phyloP scores from a whole-genome alignment of 2,113 vertebrate genomes.

The Callocephalon fimbriatum region DNA sequence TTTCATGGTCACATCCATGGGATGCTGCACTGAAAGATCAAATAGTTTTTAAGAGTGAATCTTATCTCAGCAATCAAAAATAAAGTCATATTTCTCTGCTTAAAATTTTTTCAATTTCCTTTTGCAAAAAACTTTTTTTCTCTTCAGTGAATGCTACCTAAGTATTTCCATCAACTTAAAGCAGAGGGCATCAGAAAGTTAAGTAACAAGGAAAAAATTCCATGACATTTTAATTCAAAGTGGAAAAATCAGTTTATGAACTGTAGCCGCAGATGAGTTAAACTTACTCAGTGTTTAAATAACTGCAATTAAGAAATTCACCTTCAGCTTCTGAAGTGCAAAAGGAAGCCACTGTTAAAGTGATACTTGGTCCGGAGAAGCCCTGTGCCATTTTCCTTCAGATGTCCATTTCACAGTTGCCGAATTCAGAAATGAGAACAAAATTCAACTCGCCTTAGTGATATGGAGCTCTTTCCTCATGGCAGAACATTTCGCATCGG shows the following conservation, averaged over 20 bases:
- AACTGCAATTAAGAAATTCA: background rate
- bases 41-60: background rate
- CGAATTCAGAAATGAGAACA: background rate
- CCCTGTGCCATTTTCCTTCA: background rate
- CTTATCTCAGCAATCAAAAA: constrained; percentile 7
- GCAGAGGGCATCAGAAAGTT: background rate
- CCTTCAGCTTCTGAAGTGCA: background rate
- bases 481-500: background rate
- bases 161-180: background rate
- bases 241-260: background rate
- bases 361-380: background rate
- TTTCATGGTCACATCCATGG: background rate
- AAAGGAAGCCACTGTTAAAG: background rate
- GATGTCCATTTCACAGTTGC: background rate
- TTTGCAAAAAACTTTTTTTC: background rate
- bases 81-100: background rate
- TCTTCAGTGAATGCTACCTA: background rate
- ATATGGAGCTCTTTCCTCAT: background rate
- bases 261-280: background rate
- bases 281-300: background rate
- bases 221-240: background rate
- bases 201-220: background rate
- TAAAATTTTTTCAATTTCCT: background rate
- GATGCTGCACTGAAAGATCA: background rate
- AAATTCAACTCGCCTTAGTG: background rate